These are phyloP conservation scores for Amiota minor DNA, from an alignment of 2,888 invertebrate species.

Conservation along the genomic window DNA sequence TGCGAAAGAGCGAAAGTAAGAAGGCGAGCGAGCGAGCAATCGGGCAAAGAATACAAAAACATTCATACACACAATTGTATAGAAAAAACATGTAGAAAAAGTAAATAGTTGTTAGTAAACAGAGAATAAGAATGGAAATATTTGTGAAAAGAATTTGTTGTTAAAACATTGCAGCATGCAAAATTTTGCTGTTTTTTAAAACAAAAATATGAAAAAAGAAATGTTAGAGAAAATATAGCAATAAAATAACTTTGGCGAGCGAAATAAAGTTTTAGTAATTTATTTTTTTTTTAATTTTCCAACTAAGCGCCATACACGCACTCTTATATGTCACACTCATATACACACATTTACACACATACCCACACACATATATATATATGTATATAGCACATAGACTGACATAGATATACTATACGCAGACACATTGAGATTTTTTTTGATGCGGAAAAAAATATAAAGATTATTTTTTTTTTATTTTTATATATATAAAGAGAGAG, in stretches of 20 bases:
- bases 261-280: constrained; percentile 41
- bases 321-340: constrained; percentile 29
- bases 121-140: not conserved
- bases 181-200: constrained; percentile 13
- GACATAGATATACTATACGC: constrained; percentile 31
- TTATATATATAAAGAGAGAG: constrained; percentile 2
- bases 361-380: constrained; percentile 17
- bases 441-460: not conserved
- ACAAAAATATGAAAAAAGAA: constrained; percentile 27
- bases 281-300: constrained; percentile 19
- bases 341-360: constrained; percentile 28
- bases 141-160: not conserved
- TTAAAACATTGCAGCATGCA: constrained; percentile 24
- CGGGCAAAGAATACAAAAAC: not conserved
- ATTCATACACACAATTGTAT: not conserved
- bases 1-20: not conserved
- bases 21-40: not conserved
- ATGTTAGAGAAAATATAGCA: constrained; percentile 7
- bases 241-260: constrained; percentile 34
- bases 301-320: constrained; percentile 22
- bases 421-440: constrained; percentile 26
- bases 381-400: not conserved
- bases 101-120: not conserved
- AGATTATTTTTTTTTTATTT: constrained; percentile 13
- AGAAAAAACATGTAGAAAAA: not conserved